Conservation (phyloP, 2,888 invertebrate genomes). For the Meta bourneti region DNA sequence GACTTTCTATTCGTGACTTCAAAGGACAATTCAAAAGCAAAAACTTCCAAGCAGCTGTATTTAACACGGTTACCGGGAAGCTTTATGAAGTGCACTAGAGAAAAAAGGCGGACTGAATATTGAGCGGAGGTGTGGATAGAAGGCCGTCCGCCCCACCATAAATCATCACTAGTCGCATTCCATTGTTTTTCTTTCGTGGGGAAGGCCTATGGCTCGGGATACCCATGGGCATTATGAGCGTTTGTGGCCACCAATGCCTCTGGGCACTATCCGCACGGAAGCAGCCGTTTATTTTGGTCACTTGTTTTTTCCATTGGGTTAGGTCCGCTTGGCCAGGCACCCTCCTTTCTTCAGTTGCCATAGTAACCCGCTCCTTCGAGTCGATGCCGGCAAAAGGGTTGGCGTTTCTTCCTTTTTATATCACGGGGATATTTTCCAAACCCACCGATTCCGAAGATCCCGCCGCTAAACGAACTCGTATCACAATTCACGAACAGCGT, state of each 20-base stretch:
- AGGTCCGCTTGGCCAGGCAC: slow-evolving; percentile 59
- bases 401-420: slow-evolving; percentile 12
- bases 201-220: neutral
- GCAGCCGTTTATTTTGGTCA: slow-evolving; percentile 76
- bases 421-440: slow-evolving; percentile 2
- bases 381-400: slow-evolving; percentile 64
- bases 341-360: slow-evolving; percentile 50
- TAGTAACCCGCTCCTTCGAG: slow-evolving; percentile 51
- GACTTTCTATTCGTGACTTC: too few species aligned
- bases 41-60: too few species aligned
- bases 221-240: slow-evolving; percentile 66
- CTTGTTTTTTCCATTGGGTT: slow-evolving; percentile 74
- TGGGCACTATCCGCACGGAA: slow-evolving; percentile 51
- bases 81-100: slow-evolving; percentile 4
- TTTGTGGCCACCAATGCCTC: slow-evolving; percentile 56
- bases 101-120: slow-evolving; percentile 30
- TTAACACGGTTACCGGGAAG: neutral
- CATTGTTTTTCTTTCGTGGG: slow-evolving; percentile 62
- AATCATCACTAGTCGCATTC: slow-evolving; percentile 70
- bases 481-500: neutral
- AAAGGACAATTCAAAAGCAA: too few species aligned
- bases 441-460: slow-evolving; percentile 17
- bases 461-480: slow-evolving; percentile 22
- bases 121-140: slow-evolving; percentile 51
- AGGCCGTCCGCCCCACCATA: slow-evolving; percentile 44